Conservation (phyloP, 1,140 invertebrate species). For the Goniozus legneri region DNA sequence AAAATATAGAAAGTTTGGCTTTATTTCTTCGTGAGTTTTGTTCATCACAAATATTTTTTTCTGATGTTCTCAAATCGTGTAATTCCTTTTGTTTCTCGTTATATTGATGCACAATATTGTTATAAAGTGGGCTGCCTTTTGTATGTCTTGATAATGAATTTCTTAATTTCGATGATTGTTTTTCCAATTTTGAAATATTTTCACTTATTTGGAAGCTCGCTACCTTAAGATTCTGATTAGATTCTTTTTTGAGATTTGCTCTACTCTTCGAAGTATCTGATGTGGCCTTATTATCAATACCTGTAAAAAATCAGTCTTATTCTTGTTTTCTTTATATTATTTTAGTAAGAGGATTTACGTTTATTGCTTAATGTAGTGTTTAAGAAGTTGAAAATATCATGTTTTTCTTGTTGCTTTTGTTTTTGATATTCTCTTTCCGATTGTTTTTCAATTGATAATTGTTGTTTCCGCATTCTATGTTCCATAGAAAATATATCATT, state of each 20-base stretch:
- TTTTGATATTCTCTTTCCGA: conserved; percentile 62
- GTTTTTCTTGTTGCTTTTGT: conserved; percentile 56
- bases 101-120: conserved; percentile 60
- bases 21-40: conserved; percentile 67
- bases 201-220: conserved; percentile 71
- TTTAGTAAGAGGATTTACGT: conserved; percentile 34
- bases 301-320: conserved; percentile 19
- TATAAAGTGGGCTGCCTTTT: conserved; percentile 56
- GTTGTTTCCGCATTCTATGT: conserved; percentile 62
- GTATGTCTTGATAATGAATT: conserved; percentile 62
- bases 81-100: conserved; percentile 62
- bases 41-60: conserved; percentile 64
- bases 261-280: conserved; percentile 37
- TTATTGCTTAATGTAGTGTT: conserved; percentile 64
- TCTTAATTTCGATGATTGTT: conserved; percentile 65
- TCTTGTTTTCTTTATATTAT: background rate
- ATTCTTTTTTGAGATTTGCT: conserved; percentile 58
- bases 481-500: conserved; percentile 71
- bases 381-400: conserved; percentile 78
- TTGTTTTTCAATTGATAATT: conserved; percentile 62
- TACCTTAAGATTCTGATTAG: conserved; percentile 68
- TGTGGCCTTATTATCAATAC: conserved; percentile 21
- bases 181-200: conserved; percentile 66
- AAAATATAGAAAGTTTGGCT: conserved; percentile 67
- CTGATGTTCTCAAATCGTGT: conserved; percentile 57